Conservation (phyloP, 2,888 invertebrate genomes). For the Heliconius charithonia region DNA sequence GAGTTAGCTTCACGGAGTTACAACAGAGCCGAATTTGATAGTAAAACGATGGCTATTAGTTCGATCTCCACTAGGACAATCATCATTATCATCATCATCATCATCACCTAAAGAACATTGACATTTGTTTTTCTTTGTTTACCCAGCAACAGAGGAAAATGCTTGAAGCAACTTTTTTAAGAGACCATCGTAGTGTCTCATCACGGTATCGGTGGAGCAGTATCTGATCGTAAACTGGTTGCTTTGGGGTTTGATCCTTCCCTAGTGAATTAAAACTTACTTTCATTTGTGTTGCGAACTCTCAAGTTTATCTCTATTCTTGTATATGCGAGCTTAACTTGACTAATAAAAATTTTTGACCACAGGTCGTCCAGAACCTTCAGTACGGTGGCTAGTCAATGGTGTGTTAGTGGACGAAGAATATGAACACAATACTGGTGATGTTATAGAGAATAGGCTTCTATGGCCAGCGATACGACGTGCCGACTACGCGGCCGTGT, state of each 20-base stretch:
- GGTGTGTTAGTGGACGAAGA: conserved; percentile 91
- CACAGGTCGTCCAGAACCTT: conserved; percentile 90
- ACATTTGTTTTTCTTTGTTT: too few relatives aligned
- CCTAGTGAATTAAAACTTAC: not conserved
- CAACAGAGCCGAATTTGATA: not conserved
- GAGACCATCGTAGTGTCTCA: too few relatives aligned
- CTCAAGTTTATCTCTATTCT: not conserved
- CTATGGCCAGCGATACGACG: conserved; percentile 89
- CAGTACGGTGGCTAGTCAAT: conserved; percentile 92
- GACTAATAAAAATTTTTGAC: not conserved
- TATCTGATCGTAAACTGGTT: too few relatives aligned
- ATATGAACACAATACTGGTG: conserved; percentile 92
- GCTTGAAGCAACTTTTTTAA: too few relatives aligned
- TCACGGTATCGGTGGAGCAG: too few relatives aligned
- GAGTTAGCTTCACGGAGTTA: too few relatives aligned
- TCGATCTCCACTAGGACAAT: not conserved
- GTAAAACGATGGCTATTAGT: not conserved
- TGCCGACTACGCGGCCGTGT: conserved; percentile 92
- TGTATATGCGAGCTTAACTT: not conserved
- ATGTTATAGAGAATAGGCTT: conserved; percentile 93
- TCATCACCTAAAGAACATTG: too few relatives aligned
- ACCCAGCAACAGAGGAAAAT: too few relatives aligned
- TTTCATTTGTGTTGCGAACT: not conserved
- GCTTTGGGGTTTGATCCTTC: too few relatives aligned
- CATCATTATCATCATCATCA: not conserved